phyloP scores from a whole-genome alignment of 64 coral and sea anemone species.

The Catalaphyllia jardinei region DNA sequence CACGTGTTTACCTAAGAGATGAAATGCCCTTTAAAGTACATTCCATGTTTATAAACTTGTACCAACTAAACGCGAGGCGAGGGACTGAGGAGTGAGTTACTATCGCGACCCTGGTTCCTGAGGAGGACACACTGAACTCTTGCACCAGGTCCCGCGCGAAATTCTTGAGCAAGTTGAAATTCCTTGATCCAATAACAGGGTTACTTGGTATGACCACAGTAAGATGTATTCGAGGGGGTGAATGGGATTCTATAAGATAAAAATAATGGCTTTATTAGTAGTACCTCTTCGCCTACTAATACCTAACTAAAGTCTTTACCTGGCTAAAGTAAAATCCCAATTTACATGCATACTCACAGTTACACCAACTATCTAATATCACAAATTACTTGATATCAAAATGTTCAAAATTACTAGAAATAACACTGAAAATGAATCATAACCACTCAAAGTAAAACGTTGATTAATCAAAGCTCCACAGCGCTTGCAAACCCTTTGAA shows the following conservation, averaged over 20 bases:
- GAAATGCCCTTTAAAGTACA: slow-evolving; percentile 27
- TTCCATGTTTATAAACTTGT: slow-evolving; percentile 45
- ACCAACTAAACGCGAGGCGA: slow-evolving; percentile 6
- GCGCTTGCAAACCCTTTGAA: too few relatives aligned
- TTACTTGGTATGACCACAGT: slow-evolving; percentile 8
- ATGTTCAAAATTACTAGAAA: too few relatives aligned
- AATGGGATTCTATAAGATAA: not conserved
- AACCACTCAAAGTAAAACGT: not conserved
- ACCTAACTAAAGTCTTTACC: too few relatives aligned
- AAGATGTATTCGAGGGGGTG: slow-evolving; percentile 14
- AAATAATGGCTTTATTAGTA: too few relatives aligned
- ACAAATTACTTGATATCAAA: too few relatives aligned
- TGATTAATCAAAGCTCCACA: too few relatives aligned
- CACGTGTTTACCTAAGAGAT: not conserved
- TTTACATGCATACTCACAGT: too few relatives aligned
- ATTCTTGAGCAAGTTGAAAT: slow-evolving; percentile 9
- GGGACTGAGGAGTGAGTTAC: slow-evolving; percentile 14
- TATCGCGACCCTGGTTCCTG: slow-evolving; percentile 51
- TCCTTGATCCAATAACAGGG: slow-evolving; percentile 2
- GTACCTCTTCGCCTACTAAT: too few relatives aligned
- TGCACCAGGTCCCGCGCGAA: slow-evolving; percentile 24
- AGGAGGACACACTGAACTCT: slow-evolving; percentile 30
- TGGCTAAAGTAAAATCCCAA: too few relatives aligned
- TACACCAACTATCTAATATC: too few relatives aligned
- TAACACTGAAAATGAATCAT: not conserved